These are phyloP conservation scores for Parazoanthus atlanticus DNA, from an alignment of 92 coral and sea anemone genomes.

Conservation along the genomic window DNA sequence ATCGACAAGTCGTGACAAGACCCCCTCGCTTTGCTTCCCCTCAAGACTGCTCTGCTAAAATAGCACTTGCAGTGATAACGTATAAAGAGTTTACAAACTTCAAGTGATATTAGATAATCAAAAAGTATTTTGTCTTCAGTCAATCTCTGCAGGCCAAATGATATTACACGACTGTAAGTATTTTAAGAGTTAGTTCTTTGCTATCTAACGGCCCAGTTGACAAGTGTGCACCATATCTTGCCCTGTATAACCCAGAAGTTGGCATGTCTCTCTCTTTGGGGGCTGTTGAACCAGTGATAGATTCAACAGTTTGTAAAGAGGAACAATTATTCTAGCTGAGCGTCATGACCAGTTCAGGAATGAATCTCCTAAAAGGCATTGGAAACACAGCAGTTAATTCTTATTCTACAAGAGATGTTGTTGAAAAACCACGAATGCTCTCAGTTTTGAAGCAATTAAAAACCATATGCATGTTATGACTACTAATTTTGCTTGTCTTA, in stretches of 20 bases:
- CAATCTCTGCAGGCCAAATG: neutral
- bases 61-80: too few relatives aligned
- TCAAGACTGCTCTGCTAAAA: too few relatives aligned
- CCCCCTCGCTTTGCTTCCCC: too few relatives aligned
- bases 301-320: constrained; percentile 61
- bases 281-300: constrained; percentile 47
- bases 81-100: too few relatives aligned
- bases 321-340: constrained; percentile 65
- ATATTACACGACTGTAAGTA: too few relatives aligned
- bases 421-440: neutral
- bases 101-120: too few relatives aligned
- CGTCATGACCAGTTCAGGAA: constrained; percentile 78
- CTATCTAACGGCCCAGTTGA: neutral
- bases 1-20: too few relatives aligned
- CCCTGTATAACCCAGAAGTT: neutral
- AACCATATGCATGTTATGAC: too few relatives aligned
- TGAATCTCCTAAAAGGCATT: constrained; percentile 75
- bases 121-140: too few relatives aligned
- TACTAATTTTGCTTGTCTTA: too few relatives aligned
- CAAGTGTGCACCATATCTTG: neutral
- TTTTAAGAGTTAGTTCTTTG: neutral
- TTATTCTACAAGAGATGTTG: neutral
- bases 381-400: constrained; percentile 63
- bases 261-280: constrained; percentile 55
- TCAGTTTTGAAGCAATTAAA: too few relatives aligned